Base-by-base conservation (phyloP, 1,140 invertebrate genomes). In the Apocrypta bakeri region DNA sequence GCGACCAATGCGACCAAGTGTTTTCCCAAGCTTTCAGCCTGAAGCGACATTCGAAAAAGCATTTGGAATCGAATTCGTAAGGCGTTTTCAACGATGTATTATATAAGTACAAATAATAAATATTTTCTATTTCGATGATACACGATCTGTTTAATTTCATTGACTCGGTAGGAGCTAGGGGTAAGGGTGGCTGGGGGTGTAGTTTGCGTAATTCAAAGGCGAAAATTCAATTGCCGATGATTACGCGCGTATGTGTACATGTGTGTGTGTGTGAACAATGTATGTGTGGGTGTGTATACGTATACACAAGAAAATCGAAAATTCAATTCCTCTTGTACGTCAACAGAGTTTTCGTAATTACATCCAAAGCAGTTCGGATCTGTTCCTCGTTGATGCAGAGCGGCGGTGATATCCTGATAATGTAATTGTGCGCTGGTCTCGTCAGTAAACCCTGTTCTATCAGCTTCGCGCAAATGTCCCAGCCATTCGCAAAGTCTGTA, bases 341-440 rank as follows among this genome's bases (percentile, higher is more conserved):
- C 0, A 81, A 42, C 33, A 93, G 83, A 25, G 83, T 84, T 6
- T 63, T 37, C 11, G 61, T 81, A 80, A 96, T 95, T 78, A 96
- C 96, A 6, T 94, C 86, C 17, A 93, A 82, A 81, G 94, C 94
- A 83, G 96, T 93, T 24, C 90, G 76, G 1, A 96, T 82, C 89
- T 97, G 93, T 48, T 92, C 88, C 81, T 95, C 92, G 11, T 87
- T 95, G 83, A 96, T 96, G 1, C 92, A 90, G 1, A 97, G 89
- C 2, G 96, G 96, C 29, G 96, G 96, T 2, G 96, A 95, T 88
- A 96, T 94, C 77, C 96, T 92, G 72, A 96, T 95, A 84, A 95
- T 95, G 86, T 96, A 94, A 25, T 94, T 95, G 85, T 97, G 96
- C 17, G 96, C 96, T 14, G 96, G 95, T 88, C 97, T 96, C 0